Base-by-base conservation (phyloP, 2,888 invertebrate species). In the Patella caerulea region DNA sequence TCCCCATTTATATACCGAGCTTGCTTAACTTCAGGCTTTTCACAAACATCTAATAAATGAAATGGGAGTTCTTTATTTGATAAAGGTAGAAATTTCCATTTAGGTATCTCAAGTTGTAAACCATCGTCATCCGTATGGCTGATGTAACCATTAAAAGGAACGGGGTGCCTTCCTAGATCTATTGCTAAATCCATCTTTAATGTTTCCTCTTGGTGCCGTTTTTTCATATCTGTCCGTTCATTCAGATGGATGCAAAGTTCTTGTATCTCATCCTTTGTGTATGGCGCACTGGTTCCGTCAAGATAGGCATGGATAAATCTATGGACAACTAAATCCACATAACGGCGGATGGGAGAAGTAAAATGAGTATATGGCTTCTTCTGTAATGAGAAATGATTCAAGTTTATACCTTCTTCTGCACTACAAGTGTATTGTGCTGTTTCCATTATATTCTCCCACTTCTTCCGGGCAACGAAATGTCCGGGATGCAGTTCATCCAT, bases 281-380 rank as follows among this genome's bases (percentile, higher is more conserved):
- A 86, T 34, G 85, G 83, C 54, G 77, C 73, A 17, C 45, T 17
- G 65, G 24, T 29, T 34, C 65, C 78, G 56, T 75, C 75, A 53
- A 81, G 65, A 29, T 75, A 76, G 17, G 85, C 83, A 78, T 84
- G 83, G 1, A 87, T 54, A 12, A 85, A 79, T 24, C 87, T 77
- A 54, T 87, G 84, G 12, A 79, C 77, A 34, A 84, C 76, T 29
- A 84, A 73, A 71, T 85, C 85, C 24, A 78, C 80, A 73, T 83
- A 85, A 55, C 85, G 74, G 53, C 85, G 75, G n/a, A 85, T 82
- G 24, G 85, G 85, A 19, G 85, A 85, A 2, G 85, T 85, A 77
- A 85, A 85, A 65, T 85, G 85, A 2, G 81, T 81, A 76, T 85
- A 85, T 1, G 82, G 19, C 79, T 73, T 17, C 54, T 83, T 81